phyloP scores from a whole-genome alignment of 1,140 invertebrate genomes.

The Bemisia tabaci region DNA sequence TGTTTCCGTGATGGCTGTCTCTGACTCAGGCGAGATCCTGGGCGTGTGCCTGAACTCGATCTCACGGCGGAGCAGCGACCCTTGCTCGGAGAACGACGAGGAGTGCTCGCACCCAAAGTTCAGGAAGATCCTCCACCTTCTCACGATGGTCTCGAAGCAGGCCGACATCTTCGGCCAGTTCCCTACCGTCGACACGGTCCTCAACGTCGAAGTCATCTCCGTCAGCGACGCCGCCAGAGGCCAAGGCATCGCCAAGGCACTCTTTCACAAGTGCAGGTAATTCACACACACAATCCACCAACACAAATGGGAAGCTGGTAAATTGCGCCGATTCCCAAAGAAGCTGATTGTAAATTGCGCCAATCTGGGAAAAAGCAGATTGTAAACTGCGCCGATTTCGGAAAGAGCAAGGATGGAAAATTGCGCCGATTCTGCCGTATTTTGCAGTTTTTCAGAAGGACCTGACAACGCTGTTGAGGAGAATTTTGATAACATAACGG shows the following conservation, averaged over 20 bases:
- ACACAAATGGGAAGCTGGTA: neutral
- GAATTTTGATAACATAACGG: neutral
- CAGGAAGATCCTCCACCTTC: constrained; percentile 41
- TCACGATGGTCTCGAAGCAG: constrained; percentile 40
- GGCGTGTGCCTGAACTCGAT: constrained; percentile 39
- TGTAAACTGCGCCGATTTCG: too few species aligned
- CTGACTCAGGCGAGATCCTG: constrained; percentile 41
- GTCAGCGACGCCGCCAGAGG: constrained; percentile 48
- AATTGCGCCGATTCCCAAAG: too few species aligned
- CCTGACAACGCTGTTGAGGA: too few species aligned
- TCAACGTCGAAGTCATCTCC: constrained; percentile 49
- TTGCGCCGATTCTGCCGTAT: too few species aligned
- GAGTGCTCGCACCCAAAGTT: constrained; percentile 23
- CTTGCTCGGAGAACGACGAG: constrained; percentile 1
- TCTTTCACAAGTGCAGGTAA: constrained; percentile 49
- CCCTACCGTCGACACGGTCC: constrained; percentile 36
- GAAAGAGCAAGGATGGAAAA: too few species aligned
- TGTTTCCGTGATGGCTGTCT: constrained; percentile 45
- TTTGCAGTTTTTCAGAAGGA: too few species aligned
- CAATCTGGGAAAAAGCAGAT: too few species aligned
- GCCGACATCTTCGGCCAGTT: constrained; percentile 40
- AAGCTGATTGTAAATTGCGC: too few species aligned
- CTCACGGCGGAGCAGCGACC: constrained; percentile 7
- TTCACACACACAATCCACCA: too few species aligned
- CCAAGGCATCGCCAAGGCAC: constrained; percentile 44